Base-by-base conservation (phyloP, 2,888 invertebrate genomes). In the Sphinx pinastri region DNA sequence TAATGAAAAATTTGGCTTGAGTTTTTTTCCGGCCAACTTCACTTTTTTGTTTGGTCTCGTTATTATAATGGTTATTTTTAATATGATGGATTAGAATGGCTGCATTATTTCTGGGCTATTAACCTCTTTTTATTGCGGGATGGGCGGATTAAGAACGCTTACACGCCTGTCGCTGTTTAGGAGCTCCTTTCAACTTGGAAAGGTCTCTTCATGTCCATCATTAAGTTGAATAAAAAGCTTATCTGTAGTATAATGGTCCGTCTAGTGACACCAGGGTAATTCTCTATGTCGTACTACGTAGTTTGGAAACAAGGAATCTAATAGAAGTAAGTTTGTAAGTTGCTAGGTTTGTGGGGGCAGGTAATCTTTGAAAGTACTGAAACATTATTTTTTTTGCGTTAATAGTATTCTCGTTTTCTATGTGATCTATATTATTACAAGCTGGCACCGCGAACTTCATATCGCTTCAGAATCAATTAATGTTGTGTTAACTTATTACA, bases 1-100 rank as follows among this genome's bases (percentile, higher is more conserved):
- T 85, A 87, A 88, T 86, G 87, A 88, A 88, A 88, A 87, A 87
- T 86, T 79, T 86, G 75, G 74, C 77, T 77, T 76, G 57, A 63
- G 54, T 38, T 70, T 63, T 63, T 63, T 68, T 66, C 59, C 57
- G 47, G 67, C 58, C 58, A 70, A 59, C 57, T 67, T 59, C 60
- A 54, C 52, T 68, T 68, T 60, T 67, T 71, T 69, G 71, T 71
- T 38, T 66, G 58, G 68, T 68, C 71, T 68, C 68, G 45, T 66
- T 69, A 52, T 54, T 63, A 66, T 69, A 66, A 58, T 71, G 67
- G 67, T 70, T 70, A 58, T 70, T 59, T 67, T 70, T 67, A 67
- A 57, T 70, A 67, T 67, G 68, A 68, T 57, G 57, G 57, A 68
- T 68, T 57, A 68, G 57, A 57, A 68, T 68, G 57, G 49, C 47